A percentile compares a stretch with the other conserved stretches of the same genome.
These are phyloP conservation scores for Campylomormyrus tamandua DNA, from an alignment of 2,113 vertebrate species.

Conservation along the genomic window DNA sequence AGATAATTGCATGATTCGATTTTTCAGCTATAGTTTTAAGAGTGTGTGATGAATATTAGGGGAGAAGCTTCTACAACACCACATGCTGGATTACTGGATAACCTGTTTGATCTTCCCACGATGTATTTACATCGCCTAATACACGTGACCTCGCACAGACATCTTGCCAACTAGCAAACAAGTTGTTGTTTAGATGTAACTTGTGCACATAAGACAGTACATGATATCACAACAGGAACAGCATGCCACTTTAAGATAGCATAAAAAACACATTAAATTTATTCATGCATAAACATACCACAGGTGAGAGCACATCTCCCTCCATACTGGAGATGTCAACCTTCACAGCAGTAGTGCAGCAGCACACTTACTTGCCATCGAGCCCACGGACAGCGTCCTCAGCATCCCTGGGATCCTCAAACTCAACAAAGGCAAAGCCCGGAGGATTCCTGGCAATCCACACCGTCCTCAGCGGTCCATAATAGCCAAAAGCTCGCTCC, in stretches of 20 bases:
- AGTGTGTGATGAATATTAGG: neutral
- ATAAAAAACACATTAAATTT: neutral
- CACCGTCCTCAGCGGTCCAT: constrained; percentile 75
- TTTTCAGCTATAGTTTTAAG: neutral
- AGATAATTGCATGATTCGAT: neutral
- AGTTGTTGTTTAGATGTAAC: neutral
- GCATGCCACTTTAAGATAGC: neutral
- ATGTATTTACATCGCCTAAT: neutral
- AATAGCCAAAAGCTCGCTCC: constrained; percentile 79
- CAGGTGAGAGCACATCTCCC: neutral
- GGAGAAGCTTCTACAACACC: neutral
- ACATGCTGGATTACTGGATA: neutral
- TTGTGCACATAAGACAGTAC: neutral
- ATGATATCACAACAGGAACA: neutral
- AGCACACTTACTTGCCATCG: constrained; percentile 69
- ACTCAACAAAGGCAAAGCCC: constrained; percentile 78
- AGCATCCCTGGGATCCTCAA: constrained; percentile 71
- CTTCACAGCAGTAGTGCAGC: neutral
- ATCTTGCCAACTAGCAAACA: neutral
- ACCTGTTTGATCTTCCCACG: neutral
- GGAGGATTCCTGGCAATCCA: constrained; percentile 85
- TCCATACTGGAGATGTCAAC: neutral
- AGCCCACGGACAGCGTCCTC: constrained; percentile 70
- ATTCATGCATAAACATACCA: neutral
- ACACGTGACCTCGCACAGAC: neutral